Evolutionary conservation across 2,797 vertebrate genomes (phyloP).

Genomic region (Oreonectes daqikongensis): DNA sequence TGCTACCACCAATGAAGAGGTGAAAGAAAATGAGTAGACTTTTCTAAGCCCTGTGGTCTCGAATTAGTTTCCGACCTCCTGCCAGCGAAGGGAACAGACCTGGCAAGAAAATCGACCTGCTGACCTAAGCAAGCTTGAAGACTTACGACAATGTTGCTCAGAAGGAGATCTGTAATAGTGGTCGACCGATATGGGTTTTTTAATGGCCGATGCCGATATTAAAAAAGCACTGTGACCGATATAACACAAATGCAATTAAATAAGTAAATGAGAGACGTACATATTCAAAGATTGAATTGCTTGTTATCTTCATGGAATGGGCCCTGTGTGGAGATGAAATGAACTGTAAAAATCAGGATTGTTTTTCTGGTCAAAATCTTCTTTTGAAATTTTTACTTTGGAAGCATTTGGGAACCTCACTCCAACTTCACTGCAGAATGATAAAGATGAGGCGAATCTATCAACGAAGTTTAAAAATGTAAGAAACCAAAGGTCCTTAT

Average conservation of each 20-base stretch:
- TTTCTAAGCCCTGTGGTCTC: slow-evolving; percentile 60
- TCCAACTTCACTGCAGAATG: no score
- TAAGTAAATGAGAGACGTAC: no score
- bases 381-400: slow-evolving; percentile 1
- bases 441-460: no score
- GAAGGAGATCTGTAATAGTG: slow-evolving; percentile 2
- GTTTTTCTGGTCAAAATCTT: not conserved
- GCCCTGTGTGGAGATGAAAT: not conserved
- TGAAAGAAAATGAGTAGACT: slow-evolving; percentile 48
- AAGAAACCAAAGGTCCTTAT: slow-evolving; percentile 6
- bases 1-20: slow-evolving; percentile 16
- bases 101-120: slow-evolving; percentile 42
- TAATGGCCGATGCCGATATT: no score
- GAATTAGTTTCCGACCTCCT: slow-evolving; percentile 68
- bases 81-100: slow-evolving; percentile 38
- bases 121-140: slow-evolving; percentile 32
- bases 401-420: not conserved
- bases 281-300: slow-evolving; percentile 34
- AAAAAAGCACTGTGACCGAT: no score
- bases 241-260: no score
- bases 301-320: slow-evolving; percentile 29
- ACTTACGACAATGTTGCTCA: not conserved
- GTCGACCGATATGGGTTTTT: no score
- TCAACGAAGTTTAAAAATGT: not conserved
- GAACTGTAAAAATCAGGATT: slow-evolving; percentile 33